These are phyloP conservation scores for Otis tarda DNA, from an alignment of 2,113 vertebrate species.

Conservation along the genomic window DNA sequence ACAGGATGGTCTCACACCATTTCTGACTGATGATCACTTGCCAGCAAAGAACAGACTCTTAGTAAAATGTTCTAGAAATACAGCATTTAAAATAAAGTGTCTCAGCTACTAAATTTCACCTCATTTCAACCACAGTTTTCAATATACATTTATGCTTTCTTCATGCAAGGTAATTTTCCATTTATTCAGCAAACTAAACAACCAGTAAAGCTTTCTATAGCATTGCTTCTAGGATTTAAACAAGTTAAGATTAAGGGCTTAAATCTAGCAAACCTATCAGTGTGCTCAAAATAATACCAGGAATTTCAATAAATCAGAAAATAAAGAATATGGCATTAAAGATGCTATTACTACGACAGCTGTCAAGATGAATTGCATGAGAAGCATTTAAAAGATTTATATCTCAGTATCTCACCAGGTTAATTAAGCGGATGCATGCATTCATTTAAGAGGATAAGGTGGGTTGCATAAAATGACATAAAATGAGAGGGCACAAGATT, in stretches of 20 bases:
- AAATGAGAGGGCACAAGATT: constrained; percentile 49
- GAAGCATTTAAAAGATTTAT: constrained; percentile 60
- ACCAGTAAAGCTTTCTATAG: background rate
- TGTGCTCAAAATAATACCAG: constrained; percentile 48
- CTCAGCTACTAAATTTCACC: background rate
- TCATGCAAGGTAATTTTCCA: constrained; percentile 29
- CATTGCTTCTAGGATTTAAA: constrained; percentile 36
- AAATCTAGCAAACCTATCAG: constrained; percentile 53
- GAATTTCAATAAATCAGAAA: constrained; percentile 67
- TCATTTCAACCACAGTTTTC: background rate
- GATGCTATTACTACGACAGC: constrained; percentile 41
- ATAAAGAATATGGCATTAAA: constrained; percentile 60
- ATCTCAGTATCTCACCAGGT: constrained; percentile 49
- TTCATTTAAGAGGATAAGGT: constrained; percentile 50
- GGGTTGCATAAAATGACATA: constrained; percentile 20
- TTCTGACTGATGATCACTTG: background rate
- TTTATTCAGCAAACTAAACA: constrained; percentile 29
- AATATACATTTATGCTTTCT: constrained; percentile 5
- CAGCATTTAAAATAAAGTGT: background rate
- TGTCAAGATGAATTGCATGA: constrained; percentile 60
- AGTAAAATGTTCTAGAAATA: background rate
- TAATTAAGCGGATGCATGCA: constrained; percentile 62
- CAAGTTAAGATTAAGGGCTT: constrained; percentile 59
- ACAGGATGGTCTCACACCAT: background rate
- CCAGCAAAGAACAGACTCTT: background rate